Base-by-base conservation (phyloP, 1,140 invertebrate species). In the Archivesica marissinica region DNA sequence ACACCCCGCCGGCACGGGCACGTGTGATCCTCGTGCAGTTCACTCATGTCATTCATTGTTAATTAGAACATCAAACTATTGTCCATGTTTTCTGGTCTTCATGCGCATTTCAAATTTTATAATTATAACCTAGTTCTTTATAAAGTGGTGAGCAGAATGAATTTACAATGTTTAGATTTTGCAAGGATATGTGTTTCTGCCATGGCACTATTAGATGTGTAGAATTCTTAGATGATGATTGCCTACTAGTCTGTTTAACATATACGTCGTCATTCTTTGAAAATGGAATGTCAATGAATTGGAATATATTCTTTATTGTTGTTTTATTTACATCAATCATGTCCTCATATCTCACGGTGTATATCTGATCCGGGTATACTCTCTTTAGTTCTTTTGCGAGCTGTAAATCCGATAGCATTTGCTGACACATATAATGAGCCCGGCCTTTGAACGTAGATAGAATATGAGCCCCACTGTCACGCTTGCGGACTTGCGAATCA, bases 271-370 rank as follows among this genome's bases (percentile, higher is more conserved):
- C 66, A 11, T 1, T 41, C 28, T 39, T 25, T 15, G 66, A 44
- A 47, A 70, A 70, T 44, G 66, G 66, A 23, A 70, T 30, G 20
- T 70, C 20, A 17, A 59, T 25, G 44, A 77, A 77, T 1, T 77
- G n/a, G 30, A 61, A 77, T 1, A 77, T 47, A 1, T 59, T 59
- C 39, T 23, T 15, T 2, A 61, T n/a, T 15, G 17, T 30, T 11
- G 28, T 7, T 41, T 15, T 13, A 0, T 30, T 15, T 41, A 33
- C 33, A 35, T 56, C 23, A 23, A 39, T 17, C 33, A 77, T 25
- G 28, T 77, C 75, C 44, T 77, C 75, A 54, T 77, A 61, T 38
- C 75, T 28, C 2, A 77, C 13, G 1, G 38, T 77, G 6, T 35
- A 20, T 30, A 77, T 77, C 4, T 23, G 30, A n/a, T 28, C 54